Conservation (phyloP, 2,113 vertebrate genomes). For the Lepus americanus region DNA sequence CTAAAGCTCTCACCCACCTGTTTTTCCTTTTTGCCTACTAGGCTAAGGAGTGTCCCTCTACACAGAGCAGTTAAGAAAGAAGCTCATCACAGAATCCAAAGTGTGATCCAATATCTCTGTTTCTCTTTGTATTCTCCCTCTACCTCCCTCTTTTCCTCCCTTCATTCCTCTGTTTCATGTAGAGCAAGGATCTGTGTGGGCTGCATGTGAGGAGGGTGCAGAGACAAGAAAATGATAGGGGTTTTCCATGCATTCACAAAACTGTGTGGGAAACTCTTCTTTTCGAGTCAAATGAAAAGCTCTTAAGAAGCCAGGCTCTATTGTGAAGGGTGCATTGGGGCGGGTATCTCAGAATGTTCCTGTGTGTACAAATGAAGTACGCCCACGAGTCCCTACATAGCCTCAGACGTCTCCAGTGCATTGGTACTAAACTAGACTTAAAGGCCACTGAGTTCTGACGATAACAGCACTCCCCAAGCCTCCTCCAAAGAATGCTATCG, state of each 20-base stretch:
- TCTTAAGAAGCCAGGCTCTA: conserved; percentile 48
- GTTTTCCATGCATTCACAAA: conserved; percentile 65
- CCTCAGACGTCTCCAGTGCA: not conserved
- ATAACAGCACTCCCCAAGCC: not conserved
- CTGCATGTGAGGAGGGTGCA: not conserved
- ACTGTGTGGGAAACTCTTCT: conserved; percentile 43
- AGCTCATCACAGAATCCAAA: not conserved
- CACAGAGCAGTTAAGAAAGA: not conserved
- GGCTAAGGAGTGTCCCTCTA: not conserved
- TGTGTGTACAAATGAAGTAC: not conserved
- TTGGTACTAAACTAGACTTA: conserved; percentile 4
- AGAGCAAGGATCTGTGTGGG: conserved; percentile 38
- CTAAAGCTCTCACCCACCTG: not conserved
- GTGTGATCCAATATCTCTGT: not conserved
- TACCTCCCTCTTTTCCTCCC: not conserved
- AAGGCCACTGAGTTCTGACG: not conserved
- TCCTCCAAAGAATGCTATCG: not conserved
- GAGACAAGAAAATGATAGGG: conserved; percentile 70
- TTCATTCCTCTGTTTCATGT: not conserved
- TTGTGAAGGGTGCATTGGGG: conserved; percentile 21
- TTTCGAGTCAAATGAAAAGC: conserved; percentile 52
- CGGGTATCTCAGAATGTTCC: not conserved
- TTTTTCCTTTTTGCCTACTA: not conserved
- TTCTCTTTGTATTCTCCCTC: not conserved
- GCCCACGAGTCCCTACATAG: not conserved